Base-by-base conservation (phyloP, 92 coral and sea anemone genomes). In the Epizoanthus stellaris region DNA sequence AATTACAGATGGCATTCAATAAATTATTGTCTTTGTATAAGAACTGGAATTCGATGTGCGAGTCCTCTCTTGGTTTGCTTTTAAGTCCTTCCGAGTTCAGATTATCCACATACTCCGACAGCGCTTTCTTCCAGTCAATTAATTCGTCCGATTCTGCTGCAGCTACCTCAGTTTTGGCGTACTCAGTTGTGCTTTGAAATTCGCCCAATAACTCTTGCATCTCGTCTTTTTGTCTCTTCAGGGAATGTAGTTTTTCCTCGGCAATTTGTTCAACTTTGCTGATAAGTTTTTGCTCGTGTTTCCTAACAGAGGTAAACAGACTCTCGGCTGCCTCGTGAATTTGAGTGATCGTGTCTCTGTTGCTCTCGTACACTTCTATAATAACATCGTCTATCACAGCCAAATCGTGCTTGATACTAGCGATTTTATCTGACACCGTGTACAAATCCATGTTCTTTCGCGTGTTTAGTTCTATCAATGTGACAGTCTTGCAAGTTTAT, bases 321-420 rank as follows among this genome's bases (percentile, higher is more conserved):
- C n/a, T 39, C 16, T 77, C 82, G 19, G 70, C 82, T 9, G 82
- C 70, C 9, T 60, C 82, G 1, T 77, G 82, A 61, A 60, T 77
- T 9, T 8, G 59, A 13, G 58, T 60, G 40, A 36, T 62, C 38
- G 39, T 77, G 42, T 77, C 82, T 77, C 82, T n/a, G 54, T 77
- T 77, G 56, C 82, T 77, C 59, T 77, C 82, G 45, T 77, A 77
- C 20, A 61, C 82, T 17, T 61, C 40, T 12, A 77, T 77, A 16
- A 77, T 77, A 16, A 69, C 57, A 61, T 77, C 82, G 23, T 61
- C 70, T 21, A 77, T 77, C 0, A 30, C 34, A 38, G 82, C 20
- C 14, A 57, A 42, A 57, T 75, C 61, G 8, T 47, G 80, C 80
- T 56, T 56, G 9, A 75, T 75, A 5, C 60, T 10, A 56, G 80